Evolutionary conservation across 2,888 invertebrate species (phyloP).

Genomic region (Noctua fimbriata): DNA sequence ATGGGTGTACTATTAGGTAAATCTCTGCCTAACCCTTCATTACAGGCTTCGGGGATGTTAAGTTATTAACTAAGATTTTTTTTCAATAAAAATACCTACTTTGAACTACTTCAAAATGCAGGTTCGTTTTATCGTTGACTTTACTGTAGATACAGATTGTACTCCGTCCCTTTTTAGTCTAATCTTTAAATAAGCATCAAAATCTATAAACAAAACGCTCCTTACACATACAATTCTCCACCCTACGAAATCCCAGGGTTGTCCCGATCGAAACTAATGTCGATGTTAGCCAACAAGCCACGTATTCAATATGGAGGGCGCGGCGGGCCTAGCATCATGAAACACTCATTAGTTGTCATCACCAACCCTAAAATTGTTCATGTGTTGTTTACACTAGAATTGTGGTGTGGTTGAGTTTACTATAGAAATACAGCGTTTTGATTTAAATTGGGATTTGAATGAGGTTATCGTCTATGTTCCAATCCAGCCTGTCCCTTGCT

Average conservation of each 20-base stretch:
- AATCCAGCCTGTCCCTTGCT: too few relatives aligned
- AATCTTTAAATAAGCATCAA: background rate
- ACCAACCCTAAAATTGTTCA: constrained; percentile 31
- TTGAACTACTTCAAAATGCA: background rate
- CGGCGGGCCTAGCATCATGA: constrained; percentile 44
- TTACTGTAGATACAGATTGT: background rate
- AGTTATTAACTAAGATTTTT: too few relatives aligned
- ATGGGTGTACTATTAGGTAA: too few relatives aligned
- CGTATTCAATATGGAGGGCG: constrained; percentile 67
- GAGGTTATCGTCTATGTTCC: background rate
- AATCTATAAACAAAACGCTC: constrained; percentile 1
- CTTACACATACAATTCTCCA: background rate
- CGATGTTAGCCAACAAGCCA: constrained; percentile 58
- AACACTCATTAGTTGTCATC: constrained; percentile 58
- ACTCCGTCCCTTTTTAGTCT: background rate
- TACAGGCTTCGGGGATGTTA: background rate
- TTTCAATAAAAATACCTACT: too few relatives aligned
- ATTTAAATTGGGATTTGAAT: background rate
- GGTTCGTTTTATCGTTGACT: background rate
- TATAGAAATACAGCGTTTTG: background rate
- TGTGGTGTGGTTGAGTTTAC: background rate
- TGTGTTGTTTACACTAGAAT: constrained; percentile 25
- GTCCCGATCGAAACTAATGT: constrained; percentile 56
- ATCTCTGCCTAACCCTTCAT: too few relatives aligned
- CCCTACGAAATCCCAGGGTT: constrained; percentile 21